Evolutionary conservation across 2,797 vertebrate species (phyloP).

Genomic region (Lacerta bilineata): DNA sequence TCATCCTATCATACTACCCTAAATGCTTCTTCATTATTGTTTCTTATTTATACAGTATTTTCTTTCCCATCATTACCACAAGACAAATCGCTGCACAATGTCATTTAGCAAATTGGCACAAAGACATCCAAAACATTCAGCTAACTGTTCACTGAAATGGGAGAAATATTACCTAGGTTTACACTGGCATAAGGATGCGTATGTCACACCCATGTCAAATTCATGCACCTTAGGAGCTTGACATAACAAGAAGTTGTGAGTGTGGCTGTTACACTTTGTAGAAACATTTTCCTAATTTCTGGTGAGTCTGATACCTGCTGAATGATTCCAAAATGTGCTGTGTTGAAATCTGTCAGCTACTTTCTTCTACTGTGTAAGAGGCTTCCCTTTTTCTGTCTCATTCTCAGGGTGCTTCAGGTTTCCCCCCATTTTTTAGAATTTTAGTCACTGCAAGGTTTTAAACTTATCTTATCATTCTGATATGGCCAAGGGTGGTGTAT

Average conservation of each 20-base stretch:
- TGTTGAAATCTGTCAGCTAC: too few species aligned
- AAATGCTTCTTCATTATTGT: slow-evolving; percentile 26
- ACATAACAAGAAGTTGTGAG: background rate
- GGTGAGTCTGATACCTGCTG: slow-evolving; percentile 5
- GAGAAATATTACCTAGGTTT: slow-evolving; percentile 21
- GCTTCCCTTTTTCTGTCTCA: too few species aligned
- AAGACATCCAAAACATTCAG: slow-evolving; percentile 17
- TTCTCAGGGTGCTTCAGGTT: too few species aligned
- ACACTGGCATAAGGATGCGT: background rate
- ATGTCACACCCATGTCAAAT: background rate
- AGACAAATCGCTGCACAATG: slow-evolving; percentile 9
- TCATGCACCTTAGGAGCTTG: background rate
- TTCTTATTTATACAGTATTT: slow-evolving; percentile 41
- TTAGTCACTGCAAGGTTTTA: too few species aligned
- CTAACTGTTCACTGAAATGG: slow-evolving; percentile 13
- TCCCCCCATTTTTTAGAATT: too few species aligned
- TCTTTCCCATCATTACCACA: slow-evolving; percentile 27
- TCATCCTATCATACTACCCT: slow-evolving; percentile 15
- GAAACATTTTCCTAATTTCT: slow-evolving; percentile 8
- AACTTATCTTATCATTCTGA: too few species aligned
- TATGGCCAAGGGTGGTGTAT: too few species aligned
- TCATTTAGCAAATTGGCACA: slow-evolving; percentile 29
- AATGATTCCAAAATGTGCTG: background rate
- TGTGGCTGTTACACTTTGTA: background rate
- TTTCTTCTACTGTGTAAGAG: too few species aligned